Conservation (phyloP, 2,113 vertebrate species). For the Alectura lathami region DNA sequence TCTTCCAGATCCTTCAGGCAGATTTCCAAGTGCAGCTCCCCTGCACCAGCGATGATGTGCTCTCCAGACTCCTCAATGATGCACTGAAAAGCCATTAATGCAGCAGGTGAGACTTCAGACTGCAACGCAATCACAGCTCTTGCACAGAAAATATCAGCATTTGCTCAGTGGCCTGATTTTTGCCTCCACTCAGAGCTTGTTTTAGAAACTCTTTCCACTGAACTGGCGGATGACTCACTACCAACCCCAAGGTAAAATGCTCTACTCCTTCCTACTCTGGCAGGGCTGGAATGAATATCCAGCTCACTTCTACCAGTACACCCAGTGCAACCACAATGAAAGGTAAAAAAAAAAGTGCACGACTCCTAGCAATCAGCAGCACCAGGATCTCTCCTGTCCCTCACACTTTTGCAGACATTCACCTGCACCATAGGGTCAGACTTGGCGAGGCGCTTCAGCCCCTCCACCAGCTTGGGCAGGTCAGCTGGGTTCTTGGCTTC, state of each 20-base stretch:
- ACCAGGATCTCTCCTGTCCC: no score
- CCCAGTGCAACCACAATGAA: neutral
- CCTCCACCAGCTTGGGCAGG: slow-evolving; percentile 95
- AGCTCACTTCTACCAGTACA: neutral
- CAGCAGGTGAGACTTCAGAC: neutral
- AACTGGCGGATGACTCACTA: no score
- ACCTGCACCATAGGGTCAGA: slow-evolving; percentile 97
- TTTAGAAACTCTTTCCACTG: neutral
- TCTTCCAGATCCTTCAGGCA: slow-evolving; percentile 96
- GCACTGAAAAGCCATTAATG: slow-evolving; percentile 70
- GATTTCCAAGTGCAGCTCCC: slow-evolving; percentile 95
- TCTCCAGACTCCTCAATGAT: slow-evolving; percentile 97
- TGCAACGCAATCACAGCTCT: rapidly evolving
- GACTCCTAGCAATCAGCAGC: neutral
- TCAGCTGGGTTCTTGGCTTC: slow-evolving; percentile 94
- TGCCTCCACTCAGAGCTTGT: neutral
- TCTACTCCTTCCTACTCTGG: neutral
- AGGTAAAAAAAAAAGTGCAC: neutral
- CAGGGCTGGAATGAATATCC: neutral
- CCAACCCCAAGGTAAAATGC: neutral
- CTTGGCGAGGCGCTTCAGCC: slow-evolving; percentile 92
- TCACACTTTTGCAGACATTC: rapidly evolving
- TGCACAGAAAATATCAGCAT: rapidly evolving
- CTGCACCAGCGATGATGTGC: slow-evolving; percentile 93
- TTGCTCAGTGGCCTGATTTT: no score